Evolutionary conservation across 2,113 vertebrate species (phyloP), one percentile per base, ranked within the genome.

Genomic region (Rynchops niger): DNA sequence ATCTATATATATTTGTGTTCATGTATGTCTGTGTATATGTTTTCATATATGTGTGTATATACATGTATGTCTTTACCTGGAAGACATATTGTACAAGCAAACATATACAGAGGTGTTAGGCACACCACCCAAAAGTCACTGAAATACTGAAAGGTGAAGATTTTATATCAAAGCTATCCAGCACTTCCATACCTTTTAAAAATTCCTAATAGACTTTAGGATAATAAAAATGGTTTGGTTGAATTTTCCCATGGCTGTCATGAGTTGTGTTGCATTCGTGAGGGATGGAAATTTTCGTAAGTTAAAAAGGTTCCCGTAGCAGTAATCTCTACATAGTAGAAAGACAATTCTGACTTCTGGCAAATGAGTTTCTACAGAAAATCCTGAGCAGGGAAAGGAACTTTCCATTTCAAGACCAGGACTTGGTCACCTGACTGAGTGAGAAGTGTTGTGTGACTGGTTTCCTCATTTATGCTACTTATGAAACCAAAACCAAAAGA

Each of bases 1-100:
- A 91, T 93, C 96, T 97, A 92, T 96, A 95, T 93, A 97, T 93
- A 91, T 94, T 55, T 96, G 26, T 45, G 16, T 83, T 73, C 34
- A 6, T 42, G 53, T 81, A 5, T 86, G 56, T 93, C 56, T 91
- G 40, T 86, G 22, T 86, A 18, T 61, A 43, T 84, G 45, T 91
- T 87, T 95, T 22, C 49, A 32, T 92, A 16, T 62, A 23, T 56
- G 42, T 90, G 65, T 55, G 72, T 67, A 66, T 88, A 77, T 73
- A 91, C 49, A 61, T 67, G 3, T 15, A 40, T 58, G 62, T 91
- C 76, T 88, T 70, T 38, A 74, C 45, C 49, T 69, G 21, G 62
- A 38, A 78, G 59, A 76, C 74, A 93, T 77, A 73, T 43, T 93
- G 85, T 81, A 91, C 93, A 96, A 93, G 86, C 80, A 74, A 47